Percentiles rank a stretch among this genome's conserved stretches.
Conservation (phyloP, 2,797 vertebrate genomes). For the Hyperoplus immaculatus region DNA sequence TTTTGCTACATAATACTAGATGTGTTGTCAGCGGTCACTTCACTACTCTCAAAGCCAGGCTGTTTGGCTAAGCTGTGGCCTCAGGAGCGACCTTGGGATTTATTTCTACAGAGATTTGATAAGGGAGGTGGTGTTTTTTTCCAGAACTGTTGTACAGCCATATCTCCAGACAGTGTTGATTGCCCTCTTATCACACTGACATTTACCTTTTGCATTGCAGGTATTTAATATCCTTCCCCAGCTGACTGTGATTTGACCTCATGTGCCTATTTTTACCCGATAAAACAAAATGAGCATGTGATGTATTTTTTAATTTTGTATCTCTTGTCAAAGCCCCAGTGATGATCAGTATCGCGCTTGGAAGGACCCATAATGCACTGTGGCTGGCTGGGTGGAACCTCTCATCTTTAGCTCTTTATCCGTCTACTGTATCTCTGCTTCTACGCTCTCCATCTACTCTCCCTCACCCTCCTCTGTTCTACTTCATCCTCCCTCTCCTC, state of each 20-base stretch:
- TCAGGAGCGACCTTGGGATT: constrained; percentile 46
- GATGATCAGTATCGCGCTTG: constrained; percentile 90
- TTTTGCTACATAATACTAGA: constrained; percentile 21
- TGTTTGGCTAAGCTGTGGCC: constrained; percentile 28
- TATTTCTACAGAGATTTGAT: constrained; percentile 47
- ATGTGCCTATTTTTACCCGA: background rate
- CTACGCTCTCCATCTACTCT: constrained; percentile 11
- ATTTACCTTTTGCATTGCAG: constrained; percentile 39
- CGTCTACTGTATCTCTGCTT: constrained; percentile 35
- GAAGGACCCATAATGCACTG: constrained; percentile 84
- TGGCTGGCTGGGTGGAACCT: constrained; percentile 70
- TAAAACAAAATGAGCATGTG: background rate
- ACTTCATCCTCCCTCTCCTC: background rate
- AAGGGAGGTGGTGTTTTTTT: constrained; percentile 29
- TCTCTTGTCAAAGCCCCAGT: constrained; percentile 70
- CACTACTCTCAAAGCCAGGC: background rate
- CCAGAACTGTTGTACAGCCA: constrained; percentile 1
- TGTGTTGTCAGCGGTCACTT: constrained; percentile 28
- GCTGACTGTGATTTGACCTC: constrained; percentile 34
- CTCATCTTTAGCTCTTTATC: constrained; percentile 40
- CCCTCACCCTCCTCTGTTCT: background rate
- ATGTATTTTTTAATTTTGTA: constrained; percentile 11
- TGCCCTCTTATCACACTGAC: constrained; percentile 41
- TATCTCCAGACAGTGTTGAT: constrained; percentile 36
- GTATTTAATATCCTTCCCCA: constrained; percentile 16